These are phyloP conservation scores for Gari tellinella DNA, from an alignment of 2,888 invertebrate genomes.

Conservation along the genomic window DNA sequence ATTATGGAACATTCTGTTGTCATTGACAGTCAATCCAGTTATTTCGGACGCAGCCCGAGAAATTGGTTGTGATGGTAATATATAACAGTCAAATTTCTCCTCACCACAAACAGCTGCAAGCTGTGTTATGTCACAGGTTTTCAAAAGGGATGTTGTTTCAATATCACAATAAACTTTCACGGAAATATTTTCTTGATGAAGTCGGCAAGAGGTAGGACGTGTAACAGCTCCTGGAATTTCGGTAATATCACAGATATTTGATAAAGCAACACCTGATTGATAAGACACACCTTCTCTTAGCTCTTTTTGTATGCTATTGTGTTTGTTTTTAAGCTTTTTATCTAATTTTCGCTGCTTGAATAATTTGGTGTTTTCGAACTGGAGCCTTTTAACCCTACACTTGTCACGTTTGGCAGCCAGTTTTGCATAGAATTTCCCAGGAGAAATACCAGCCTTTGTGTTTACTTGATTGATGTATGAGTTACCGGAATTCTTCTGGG, in stretches of 20 bases:
- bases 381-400: neutral
- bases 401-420: neutral
- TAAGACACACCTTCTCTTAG: constrained; percentile 16
- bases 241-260: neutral
- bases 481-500: neutral
- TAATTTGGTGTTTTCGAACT: too few species aligned
- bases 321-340: neutral
- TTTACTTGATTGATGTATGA: constrained; percentile 23
- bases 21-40: constrained; percentile 4
- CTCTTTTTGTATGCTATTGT: constrained; percentile 2
- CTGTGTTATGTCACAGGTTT: constrained; percentile 27
- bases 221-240: constrained; percentile 1
- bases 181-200: neutral
- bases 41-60: constrained; percentile 24
- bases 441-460: neutral
- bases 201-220: neutral
- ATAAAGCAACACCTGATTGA: neutral
- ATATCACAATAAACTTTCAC: constrained; percentile 30
- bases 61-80: constrained; percentile 28
- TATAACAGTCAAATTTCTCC: constrained; percentile 22
- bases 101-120: constrained; percentile 29
- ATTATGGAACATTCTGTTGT: constrained; percentile 5
- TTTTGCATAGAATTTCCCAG: neutral
- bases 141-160: constrained; percentile 27
- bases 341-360: too few species aligned